Base-by-base conservation (phyloP, 2,888 invertebrate species). In the Noctua pronuba region DNA sequence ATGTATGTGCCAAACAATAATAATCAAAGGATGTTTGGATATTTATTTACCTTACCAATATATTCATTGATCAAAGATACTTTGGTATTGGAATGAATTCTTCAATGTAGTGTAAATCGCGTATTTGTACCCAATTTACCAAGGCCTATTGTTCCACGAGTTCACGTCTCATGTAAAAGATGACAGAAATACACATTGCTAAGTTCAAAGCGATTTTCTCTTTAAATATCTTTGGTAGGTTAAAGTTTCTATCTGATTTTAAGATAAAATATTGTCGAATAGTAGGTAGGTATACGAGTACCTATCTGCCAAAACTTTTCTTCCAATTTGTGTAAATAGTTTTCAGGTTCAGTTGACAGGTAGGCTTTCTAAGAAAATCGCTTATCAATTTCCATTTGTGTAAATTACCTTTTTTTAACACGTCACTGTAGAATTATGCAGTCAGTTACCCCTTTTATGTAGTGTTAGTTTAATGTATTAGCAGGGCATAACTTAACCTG, bases 31-130 rank as follows among this genome's bases (percentile, higher is more conserved):
- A 62, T 52, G 52, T 55, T 69, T 83, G 16, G n/a, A 55, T 65
- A 71, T 55, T 64, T 72, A 71, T 58, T 64, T 70, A 84, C 65
- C 65, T 64, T 18, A 62, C 41, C 31, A 38, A 44, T 60, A 55
- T 67, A 58, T 8, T 52, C 46, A 62, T 58, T 71, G 67, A 73
- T 74, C 80, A 84, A 79, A 73, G 73, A 64, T 65, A 58, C n/a
- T 66, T 69, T 46, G 24, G 21, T 78, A 78, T 64, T 21, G 55
- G 4, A 71, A 55, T 41, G 0, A 62, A 75, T 10, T 68, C 24
- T 82, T 82, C 64, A 77, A 82, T 67, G 55, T 76, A n/a, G 16
- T 31, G 38, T 82, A 82, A 67, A 55, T 67, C 28, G 60, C n/a
- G 60, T 52, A 67, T 60, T 35, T 71, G n/a, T 52, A 35, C 5